Conservation (phyloP, 2,888 invertebrate species). For the Oxystoma pomonae region DNA sequence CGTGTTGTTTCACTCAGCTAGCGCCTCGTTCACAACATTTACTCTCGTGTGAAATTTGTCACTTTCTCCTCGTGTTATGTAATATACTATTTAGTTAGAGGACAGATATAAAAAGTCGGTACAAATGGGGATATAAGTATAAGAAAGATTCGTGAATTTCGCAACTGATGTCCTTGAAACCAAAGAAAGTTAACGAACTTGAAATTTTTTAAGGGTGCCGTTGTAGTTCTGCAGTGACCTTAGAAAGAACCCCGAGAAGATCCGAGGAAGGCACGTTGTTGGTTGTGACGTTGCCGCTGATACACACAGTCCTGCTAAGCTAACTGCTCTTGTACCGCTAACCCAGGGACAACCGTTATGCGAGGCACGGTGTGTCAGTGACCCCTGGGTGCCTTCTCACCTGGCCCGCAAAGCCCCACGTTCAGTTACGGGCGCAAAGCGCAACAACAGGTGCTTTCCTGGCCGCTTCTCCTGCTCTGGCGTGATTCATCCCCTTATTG, state of each 20-base stretch:
- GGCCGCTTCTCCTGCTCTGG: conserved; percentile 24
- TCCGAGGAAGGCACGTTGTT: no score
- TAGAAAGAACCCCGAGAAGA: conserved; percentile 20
- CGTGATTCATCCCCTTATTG: conserved; percentile 13
- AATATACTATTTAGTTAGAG: no score
- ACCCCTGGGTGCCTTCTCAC: conserved; percentile 47
- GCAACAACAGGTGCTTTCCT: conserved; percentile 46
- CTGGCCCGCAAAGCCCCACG: conserved; percentile 37
- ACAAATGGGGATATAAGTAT: no score
- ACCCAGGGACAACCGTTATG: conserved; percentile 41
- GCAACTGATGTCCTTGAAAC: no score
- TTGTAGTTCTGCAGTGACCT: not conserved
- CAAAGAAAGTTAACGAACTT: no score
- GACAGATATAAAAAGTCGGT: no score
- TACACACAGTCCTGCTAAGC: conserved; percentile 48
- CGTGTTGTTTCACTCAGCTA: no score
- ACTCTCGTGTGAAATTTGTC: no score
- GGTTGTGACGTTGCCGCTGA: conserved; percentile 34
- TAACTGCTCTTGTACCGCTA: conserved; percentile 50
- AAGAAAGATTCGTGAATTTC: no score
- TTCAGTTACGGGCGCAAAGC: conserved; percentile 46
- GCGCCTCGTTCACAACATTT: no score
- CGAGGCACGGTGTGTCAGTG: conserved; percentile 42
- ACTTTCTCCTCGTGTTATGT: no score
- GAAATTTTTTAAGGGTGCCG: no score